Conservation (phyloP, 2,797 vertebrate genomes). For the Centroberyx gerrardi region DNA sequence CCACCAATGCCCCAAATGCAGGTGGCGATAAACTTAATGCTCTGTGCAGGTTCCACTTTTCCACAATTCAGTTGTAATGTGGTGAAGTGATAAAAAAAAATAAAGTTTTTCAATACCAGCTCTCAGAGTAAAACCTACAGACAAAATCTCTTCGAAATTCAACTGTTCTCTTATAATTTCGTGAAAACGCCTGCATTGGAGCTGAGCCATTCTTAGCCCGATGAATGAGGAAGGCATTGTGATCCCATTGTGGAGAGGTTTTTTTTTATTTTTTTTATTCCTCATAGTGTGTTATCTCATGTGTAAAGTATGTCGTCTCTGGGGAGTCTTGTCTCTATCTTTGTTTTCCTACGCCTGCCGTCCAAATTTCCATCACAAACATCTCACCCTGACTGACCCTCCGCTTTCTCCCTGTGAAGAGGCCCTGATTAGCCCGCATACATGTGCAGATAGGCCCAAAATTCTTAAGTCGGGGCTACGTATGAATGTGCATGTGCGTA, state of each 20-base stretch:
- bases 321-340: constrained; percentile 77
- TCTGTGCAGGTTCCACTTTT: background rate
- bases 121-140: constrained; percentile 30
- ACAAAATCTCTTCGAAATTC: constrained; percentile 22
- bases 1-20: background rate
- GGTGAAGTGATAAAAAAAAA: background rate
- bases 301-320: constrained; percentile 82
- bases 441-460: constrained; percentile 74
- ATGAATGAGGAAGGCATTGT: constrained; percentile 48
- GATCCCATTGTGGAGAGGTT: constrained; percentile 27
- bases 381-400: constrained; percentile 82
- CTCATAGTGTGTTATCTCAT: constrained; percentile 77
- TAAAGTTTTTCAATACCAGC: background rate
- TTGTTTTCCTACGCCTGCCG: constrained; percentile 86
- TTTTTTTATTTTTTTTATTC: constrained; percentile 31
- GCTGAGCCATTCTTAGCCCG: constrained; percentile 11
- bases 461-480: constrained; percentile 54
- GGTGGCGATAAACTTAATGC: no score
- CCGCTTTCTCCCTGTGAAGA: constrained; percentile 72
- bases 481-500: constrained; percentile 28
- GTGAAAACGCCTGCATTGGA: constrained; percentile 30
- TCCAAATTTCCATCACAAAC: constrained; percentile 89
- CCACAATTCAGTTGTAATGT: background rate
- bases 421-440: constrained; percentile 78
- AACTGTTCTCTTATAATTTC: constrained; percentile 36